These are phyloP conservation scores for Hipposideros armiger DNA, from an alignment of 2,113 vertebrate genomes.

Conservation along the genomic window DNA sequence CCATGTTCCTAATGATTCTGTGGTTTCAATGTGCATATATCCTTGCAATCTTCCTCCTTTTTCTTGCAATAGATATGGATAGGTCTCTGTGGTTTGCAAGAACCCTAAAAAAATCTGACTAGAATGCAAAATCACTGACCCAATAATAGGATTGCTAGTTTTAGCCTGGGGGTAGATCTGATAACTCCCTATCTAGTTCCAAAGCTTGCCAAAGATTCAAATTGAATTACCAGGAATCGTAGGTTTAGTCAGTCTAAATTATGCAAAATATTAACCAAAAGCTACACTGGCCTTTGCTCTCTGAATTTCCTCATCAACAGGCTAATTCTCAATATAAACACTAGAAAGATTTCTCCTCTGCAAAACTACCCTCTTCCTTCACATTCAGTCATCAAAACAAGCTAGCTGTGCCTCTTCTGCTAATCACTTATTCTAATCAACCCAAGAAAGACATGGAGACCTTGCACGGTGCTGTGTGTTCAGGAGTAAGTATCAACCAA, in stretches of 20 bases:
- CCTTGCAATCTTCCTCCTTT: not conserved
- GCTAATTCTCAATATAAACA: conserved; percentile 64
- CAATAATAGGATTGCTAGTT: not conserved
- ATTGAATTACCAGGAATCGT: conserved; percentile 43
- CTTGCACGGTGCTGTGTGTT: not conserved
- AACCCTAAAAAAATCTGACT: conserved; percentile 31
- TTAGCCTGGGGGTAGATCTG: not conserved
- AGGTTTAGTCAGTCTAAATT: conserved; percentile 68
- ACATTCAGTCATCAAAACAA: conserved; percentile 43
- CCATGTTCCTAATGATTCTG: not conserved
- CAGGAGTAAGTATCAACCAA: conserved; percentile 31
- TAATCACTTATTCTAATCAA: conserved; percentile 61
- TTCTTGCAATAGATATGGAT: not conserved
- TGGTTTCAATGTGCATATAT: not conserved
- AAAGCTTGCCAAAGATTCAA: conserved; percentile 67
- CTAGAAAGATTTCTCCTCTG: conserved; percentile 8
- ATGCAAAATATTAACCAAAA: conserved; percentile 72
- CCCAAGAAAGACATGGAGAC: conserved; percentile 51
- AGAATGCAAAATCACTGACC: conserved; percentile 42
- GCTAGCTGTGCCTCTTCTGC: not conserved
- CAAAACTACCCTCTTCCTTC: conserved; percentile 60
- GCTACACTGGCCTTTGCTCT: conserved; percentile 50
- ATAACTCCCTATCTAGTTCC: conserved; percentile 11
- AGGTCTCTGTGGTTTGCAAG: conserved; percentile 1
- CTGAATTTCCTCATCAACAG: conserved; percentile 64